These are phyloP conservation scores for Tetropium fuscum DNA, from an alignment of 2,888 invertebrate species.

Conservation along the genomic window DNA sequence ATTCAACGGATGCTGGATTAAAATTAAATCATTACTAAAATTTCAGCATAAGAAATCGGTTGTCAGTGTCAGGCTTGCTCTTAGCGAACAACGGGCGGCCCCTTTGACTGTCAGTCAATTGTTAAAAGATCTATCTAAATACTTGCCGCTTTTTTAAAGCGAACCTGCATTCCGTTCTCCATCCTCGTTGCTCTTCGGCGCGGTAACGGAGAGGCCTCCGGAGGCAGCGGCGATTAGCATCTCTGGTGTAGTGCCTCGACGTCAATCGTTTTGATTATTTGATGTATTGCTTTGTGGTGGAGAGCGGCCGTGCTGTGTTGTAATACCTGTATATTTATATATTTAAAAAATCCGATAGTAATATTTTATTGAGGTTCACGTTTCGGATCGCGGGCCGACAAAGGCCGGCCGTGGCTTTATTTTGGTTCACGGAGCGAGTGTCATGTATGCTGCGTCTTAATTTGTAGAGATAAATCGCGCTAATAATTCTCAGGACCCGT, in stretches of 20 bases:
- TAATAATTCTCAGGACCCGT: conserved; percentile 6
- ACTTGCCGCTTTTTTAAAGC: conserved; percentile 46
- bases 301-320: conserved; percentile 39
- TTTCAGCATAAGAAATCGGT: conserved; percentile 54
- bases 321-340: conserved; percentile 38
- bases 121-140: conserved; percentile 61
- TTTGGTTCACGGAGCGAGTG: conserved; percentile 14
- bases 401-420: conserved; percentile 10
- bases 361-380: conserved; percentile 18
- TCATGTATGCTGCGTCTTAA: conserved; percentile 14
- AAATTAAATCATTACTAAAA: conserved; percentile 56
- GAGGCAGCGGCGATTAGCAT: conserved; percentile 46
- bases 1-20: conserved; percentile 53
- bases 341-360: conserved; percentile 23
- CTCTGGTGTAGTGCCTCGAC: conserved; percentile 50
- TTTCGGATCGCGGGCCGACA: conserved; percentile 18
- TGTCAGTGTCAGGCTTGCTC: conserved; percentile 53
- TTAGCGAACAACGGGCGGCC: conserved; percentile 55
- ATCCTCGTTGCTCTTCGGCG: neutral
- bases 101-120: conserved; percentile 60
- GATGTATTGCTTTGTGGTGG: conserved; percentile 48
- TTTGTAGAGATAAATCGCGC: conserved; percentile 14
- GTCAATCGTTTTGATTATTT: conserved; percentile 54
- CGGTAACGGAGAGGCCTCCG: conserved; percentile 5
- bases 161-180: conserved; percentile 1